These are phyloP conservation scores for Triplophysa yarkandensis DNA, from an alignment of 2,797 vertebrate genomes.

Conservation along the genomic window DNA sequence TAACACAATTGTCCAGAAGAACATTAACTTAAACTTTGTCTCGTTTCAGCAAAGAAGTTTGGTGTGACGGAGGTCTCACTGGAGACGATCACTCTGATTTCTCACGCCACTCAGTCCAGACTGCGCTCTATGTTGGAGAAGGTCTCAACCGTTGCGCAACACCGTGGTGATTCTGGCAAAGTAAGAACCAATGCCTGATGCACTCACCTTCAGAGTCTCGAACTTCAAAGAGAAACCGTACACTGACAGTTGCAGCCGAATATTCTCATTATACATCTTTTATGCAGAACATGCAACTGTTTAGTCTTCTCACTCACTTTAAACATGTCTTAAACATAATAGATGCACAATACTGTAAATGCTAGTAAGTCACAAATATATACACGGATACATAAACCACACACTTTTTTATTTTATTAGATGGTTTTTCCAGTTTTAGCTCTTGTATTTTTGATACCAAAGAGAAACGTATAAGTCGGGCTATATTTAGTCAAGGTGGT, in stretches of 20 bases:
- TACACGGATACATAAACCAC: no score
- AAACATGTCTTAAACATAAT: background rate
- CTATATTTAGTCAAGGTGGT: no score
- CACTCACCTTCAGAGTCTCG: background rate
- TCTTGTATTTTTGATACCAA: no score
- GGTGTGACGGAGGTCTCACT: constrained; percentile 87
- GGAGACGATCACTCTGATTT: constrained; percentile 90
- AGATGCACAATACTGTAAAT: background rate
- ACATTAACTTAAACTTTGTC: constrained; percentile 32
- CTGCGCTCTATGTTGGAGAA: constrained; percentile 89
- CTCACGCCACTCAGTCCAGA: constrained; percentile 88
- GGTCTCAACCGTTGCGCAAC: constrained; percentile 88
- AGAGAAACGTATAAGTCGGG: no score
- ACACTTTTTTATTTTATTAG: no score
- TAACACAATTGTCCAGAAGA: constrained; percentile 7
- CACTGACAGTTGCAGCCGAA: constrained; percentile 1
- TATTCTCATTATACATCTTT: constrained; percentile 29
- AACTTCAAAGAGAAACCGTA: constrained; percentile 40
- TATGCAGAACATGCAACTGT: constrained; percentile 11
- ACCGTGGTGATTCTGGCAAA: constrained; percentile 87
- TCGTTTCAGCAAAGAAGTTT: constrained; percentile 84
- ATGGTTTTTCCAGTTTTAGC: no score
- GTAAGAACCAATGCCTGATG: constrained; percentile 66
- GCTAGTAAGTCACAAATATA: background rate
- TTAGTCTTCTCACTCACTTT: background rate